Conservation (phyloP, 37 sponge, comb jelly and placozoan genomes). For the Beroe forskalii region DNA sequence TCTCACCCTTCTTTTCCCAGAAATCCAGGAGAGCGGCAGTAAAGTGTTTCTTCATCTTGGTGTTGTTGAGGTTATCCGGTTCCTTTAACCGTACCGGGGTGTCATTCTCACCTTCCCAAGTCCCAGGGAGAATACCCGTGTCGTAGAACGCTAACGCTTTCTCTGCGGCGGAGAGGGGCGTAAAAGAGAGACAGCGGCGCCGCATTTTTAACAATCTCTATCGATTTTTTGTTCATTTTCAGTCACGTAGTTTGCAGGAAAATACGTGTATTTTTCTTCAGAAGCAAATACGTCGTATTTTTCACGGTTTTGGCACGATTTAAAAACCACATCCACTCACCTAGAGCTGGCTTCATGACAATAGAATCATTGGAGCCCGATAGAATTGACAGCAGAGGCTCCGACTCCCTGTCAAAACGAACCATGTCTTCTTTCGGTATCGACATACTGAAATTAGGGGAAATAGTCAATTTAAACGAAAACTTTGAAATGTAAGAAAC, state of each 20-base stretch:
- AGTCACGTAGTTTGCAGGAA: too few relatives aligned
- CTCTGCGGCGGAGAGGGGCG: too few relatives aligned
- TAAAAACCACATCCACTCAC: too few relatives aligned
- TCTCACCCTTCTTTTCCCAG: constrained; percentile 69
- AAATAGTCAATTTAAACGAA: too few relatives aligned
- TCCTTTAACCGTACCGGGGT: neutral
- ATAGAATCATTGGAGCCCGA: neutral
- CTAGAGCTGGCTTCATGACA: neutral
- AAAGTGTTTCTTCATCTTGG: constrained; percentile 69
- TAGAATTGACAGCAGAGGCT: constrained; percentile 30
- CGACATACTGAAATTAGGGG: constrained; percentile 59
- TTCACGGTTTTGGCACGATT: too few relatives aligned
- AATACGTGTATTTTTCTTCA: too few relatives aligned
- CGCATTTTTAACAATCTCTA: too few relatives aligned
- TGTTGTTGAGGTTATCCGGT: neutral
- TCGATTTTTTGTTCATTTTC: too few relatives aligned
- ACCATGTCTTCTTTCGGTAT: constrained; percentile 27
- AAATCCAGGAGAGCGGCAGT: constrained; percentile 66
- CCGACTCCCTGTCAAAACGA: constrained; percentile 20
- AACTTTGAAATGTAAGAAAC: too few relatives aligned
- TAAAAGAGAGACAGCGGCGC: too few relatives aligned
- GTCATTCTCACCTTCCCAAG: constrained; percentile 75
- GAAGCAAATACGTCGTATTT: too few relatives aligned
- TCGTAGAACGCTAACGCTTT: constrained; percentile 79
- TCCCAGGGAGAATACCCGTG: constrained; percentile 75